phyloP scores from a whole-genome alignment of 2,888 invertebrate species.

The Matsumyia berberina region DNA sequence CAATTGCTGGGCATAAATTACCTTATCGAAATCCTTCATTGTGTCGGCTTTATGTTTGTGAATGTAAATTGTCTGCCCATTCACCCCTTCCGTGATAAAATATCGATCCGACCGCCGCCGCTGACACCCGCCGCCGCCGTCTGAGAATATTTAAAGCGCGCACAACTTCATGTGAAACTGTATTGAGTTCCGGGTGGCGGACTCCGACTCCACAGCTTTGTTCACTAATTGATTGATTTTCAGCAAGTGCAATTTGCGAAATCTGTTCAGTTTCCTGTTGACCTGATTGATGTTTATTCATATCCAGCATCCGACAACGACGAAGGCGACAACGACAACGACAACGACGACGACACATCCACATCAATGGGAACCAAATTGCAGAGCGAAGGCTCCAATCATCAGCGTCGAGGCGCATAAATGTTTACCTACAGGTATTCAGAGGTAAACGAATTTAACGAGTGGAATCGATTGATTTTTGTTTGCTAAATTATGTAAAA shows the following conservation, averaged over 20 bases:
- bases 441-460: conserved; percentile 75
- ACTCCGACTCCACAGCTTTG: conserved; percentile 66
- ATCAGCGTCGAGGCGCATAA: conserved; percentile 62
- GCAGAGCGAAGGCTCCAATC: conserved; percentile 58
- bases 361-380: conserved; percentile 40
- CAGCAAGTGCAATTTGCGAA: conserved; percentile 74
- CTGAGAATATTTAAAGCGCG: conserved; percentile 48
- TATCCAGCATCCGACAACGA: conserved; percentile 65
- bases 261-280: conserved; percentile 76
- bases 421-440: conserved; percentile 72
- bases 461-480: conserved; percentile 76
- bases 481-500: conserved; percentile 74
- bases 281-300: conserved; percentile 77
- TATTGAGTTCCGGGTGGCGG: conserved; percentile 48
- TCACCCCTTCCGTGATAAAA: conserved; percentile 46
- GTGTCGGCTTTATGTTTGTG: conserved; percentile 55
- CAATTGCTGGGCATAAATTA: conserved; percentile 74
- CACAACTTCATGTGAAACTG: conserved; percentile 21
- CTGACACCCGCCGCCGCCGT: not conserved
- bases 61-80: conserved; percentile 56
- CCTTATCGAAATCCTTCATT: conserved; percentile 72
- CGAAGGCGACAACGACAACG: conserved; percentile 35
- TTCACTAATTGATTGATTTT: conserved; percentile 75
- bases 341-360: conserved; percentile 41
- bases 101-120: no score